Percentiles rank a stretch among this genome's conserved stretches.
phyloP scores from a whole-genome alignment of 92 coral and sea anemone genomes.

The Heliopora coerulea region DNA sequence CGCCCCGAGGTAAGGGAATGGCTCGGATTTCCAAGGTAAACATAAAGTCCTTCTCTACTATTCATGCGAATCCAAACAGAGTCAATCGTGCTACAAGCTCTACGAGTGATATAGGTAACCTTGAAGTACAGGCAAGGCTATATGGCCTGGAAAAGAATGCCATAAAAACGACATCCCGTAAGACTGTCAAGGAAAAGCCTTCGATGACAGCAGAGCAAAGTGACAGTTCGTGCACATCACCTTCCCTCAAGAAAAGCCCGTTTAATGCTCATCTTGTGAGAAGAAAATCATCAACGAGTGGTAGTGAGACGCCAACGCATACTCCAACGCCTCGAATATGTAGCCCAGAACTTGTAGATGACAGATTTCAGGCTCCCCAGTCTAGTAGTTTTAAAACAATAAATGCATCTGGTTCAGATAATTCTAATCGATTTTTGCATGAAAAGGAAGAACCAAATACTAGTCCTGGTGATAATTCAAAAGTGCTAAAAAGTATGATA shows the following conservation, averaged over 20 bases:
- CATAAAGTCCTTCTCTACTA: slow-evolving; percentile 79
- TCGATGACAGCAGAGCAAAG: slow-evolving; percentile 21
- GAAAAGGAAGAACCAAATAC: slow-evolving; percentile 1
- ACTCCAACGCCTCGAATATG: slow-evolving; percentile 37
- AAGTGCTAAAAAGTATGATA: slow-evolving; percentile 16
- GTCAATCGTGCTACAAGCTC: slow-evolving; percentile 38
- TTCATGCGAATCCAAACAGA: slow-evolving; percentile 25
- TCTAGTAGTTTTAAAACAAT: slow-evolving; percentile 41
- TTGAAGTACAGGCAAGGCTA: slow-evolving; percentile 24
- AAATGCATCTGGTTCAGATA: slow-evolving; percentile 26
- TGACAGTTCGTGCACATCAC: slow-evolving; percentile 42
- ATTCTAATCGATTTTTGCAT: slow-evolving; percentile 5
- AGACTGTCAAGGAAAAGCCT: slow-evolving; percentile 27
- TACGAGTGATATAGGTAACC: slow-evolving; percentile 27
- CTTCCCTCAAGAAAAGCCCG: slow-evolving; percentile 40
- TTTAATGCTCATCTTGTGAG: slow-evolving; percentile 27
- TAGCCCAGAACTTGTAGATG: slow-evolving; percentile 41
- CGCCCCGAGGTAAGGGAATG: slow-evolving; percentile 81
- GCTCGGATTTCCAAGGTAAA: slow-evolving; percentile 81
- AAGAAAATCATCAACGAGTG: slow-evolving; percentile 34
- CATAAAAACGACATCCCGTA: slow-evolving; percentile 11
- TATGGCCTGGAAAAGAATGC: slow-evolving; percentile 20
- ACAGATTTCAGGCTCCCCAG: slow-evolving; percentile 33
- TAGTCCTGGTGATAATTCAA: slow-evolving; percentile 18
- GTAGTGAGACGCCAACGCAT: slow-evolving; percentile 26